A percentile compares a stretch with the other conserved stretches of the same genome.
Evolutionary conservation across 2,113 vertebrate species (phyloP).

Genomic region (Donacobius atricapilla): DNA sequence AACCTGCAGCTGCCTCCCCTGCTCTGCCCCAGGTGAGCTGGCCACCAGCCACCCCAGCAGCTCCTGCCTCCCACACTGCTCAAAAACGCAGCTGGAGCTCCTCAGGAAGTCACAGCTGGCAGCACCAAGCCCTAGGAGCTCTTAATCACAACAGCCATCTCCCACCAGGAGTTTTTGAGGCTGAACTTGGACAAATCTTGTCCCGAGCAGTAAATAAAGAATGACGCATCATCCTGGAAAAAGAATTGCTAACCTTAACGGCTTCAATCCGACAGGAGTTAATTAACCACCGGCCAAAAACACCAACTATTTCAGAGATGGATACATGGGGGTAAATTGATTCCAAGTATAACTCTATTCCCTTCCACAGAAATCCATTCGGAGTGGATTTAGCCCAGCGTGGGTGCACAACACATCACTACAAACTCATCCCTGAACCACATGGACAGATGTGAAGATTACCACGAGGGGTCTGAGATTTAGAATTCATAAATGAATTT

Average conservation of each 20-base stretch:
- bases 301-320: background rate
- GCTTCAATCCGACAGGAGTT: background rate
- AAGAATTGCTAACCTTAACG: background rate
- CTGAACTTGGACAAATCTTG: background rate
- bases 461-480: background rate
- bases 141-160: fast-evolving
- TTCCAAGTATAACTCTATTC: background rate
- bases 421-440: background rate
- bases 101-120: background rate
- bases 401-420: background rate
- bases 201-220: background rate
- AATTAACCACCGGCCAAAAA: background rate
- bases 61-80: background rate
- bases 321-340: background rate
- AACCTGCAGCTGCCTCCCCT: background rate
- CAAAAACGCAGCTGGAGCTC: background rate
- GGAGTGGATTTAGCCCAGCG: background rate
- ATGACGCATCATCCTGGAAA: background rate
- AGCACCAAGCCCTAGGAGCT: background rate
- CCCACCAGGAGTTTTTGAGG: background rate
- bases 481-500: constrained; percentile 23
- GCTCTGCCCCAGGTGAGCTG: background rate
- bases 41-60: background rate
- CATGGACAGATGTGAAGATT: constrained; percentile 42
- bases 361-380: background rate